Percentiles rank a stretch among this genome's conserved stretches.
These are phyloP conservation scores for Podargus strigoides DNA, from an alignment of 2,797 vertebrate genomes.

Conservation along the genomic window DNA sequence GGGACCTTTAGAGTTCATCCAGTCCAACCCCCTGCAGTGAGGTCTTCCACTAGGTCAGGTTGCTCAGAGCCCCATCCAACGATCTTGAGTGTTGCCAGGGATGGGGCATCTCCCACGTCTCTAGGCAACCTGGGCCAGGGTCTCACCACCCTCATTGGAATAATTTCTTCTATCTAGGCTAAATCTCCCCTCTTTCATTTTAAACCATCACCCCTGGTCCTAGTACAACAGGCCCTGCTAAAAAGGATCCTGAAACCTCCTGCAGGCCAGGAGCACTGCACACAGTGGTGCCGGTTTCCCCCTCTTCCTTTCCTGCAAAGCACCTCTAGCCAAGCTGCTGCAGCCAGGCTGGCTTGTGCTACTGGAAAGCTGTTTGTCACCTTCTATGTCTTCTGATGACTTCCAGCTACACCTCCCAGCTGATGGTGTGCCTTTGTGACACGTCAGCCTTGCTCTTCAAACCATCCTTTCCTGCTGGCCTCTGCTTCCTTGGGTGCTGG, in stretches of 20 bases:
- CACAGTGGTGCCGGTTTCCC: neutral
- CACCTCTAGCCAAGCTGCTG: neutral
- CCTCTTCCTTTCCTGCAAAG: neutral
- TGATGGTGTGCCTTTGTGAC: neutral
- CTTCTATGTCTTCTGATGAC: neutral
- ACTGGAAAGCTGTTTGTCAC: neutral
- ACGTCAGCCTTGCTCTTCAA: neutral
- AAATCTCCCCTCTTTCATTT: neutral
- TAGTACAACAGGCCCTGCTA: neutral
- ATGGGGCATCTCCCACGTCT: neutral
- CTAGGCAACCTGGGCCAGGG: neutral
- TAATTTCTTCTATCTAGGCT: neutral
- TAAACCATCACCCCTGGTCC: neutral
- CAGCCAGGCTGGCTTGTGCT: neutral
- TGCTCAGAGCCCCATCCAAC: neutral
- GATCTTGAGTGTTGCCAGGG: neutral
- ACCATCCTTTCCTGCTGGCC: neutral
- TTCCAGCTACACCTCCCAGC: neutral
- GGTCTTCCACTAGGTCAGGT: neutral
- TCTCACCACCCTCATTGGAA: neutral
- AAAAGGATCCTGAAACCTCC: neutral
- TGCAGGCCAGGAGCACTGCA: fast-evolving
- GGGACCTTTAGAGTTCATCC: neutral
- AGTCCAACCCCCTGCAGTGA: neutral
- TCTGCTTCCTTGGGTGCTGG: neutral